Evolutionary conservation across 2,888 invertebrate species (phyloP).

Genomic region (Molorchus minor): DNA sequence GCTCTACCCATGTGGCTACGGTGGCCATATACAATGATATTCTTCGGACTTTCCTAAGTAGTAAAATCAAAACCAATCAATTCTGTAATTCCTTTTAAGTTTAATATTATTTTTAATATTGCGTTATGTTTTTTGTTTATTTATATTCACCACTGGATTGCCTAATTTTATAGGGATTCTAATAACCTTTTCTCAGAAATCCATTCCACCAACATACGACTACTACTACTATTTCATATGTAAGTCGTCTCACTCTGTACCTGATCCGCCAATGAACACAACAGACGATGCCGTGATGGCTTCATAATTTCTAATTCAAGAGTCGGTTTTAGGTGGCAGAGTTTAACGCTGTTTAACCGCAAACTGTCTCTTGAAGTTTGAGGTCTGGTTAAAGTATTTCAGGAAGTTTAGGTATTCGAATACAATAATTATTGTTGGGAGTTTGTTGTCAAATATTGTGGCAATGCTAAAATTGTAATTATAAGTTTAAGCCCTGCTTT

Average conservation of each 20-base stretch:
- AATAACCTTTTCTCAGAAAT: no score
- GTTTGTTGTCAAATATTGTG: slow-evolving; percentile 9
- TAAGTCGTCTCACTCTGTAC: no score
- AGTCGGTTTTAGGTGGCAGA: slow-evolving; percentile 14
- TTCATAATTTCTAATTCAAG: slow-evolving; percentile 22
- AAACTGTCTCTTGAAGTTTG: slow-evolving; percentile 24
- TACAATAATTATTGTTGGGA: slow-evolving; percentile 20
- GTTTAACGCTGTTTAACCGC: slow-evolving; percentile 23
- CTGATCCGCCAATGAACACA: slow-evolving; percentile 3
- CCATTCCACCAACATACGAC: not conserved
- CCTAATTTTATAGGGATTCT: no score
- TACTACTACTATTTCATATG: not conserved
- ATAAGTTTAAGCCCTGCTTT: no score
- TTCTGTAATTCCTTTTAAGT: no score
- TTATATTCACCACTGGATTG: no score
- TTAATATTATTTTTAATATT: no score
- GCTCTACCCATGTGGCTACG: no score
- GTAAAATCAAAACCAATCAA: no score
- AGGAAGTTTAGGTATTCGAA: slow-evolving; percentile 13
- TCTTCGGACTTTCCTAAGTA: no score
- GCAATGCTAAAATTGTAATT: not conserved
- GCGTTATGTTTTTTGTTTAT: no score
- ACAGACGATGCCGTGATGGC: slow-evolving; percentile 15
- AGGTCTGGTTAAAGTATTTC: slow-evolving; percentile 17
- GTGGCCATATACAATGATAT: no score